A percentile compares a stretch with the other conserved stretches of the same genome.
Evolutionary conservation across 2,797 vertebrate species (phyloP).

Genomic region (Schizothorax lantsangensis): DNA sequence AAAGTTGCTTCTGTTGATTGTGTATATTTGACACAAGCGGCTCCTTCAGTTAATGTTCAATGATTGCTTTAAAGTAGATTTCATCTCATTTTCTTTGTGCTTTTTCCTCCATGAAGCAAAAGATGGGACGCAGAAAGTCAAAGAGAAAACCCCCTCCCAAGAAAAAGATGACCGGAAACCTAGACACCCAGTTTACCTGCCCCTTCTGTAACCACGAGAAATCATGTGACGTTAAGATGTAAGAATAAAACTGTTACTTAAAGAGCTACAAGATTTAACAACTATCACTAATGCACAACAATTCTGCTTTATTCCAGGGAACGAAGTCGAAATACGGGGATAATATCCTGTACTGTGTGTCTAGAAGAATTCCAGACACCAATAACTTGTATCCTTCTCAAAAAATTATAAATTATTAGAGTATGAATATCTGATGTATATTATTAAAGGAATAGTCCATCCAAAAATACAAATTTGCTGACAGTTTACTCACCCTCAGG

Average conservation of each 20-base stretch:
- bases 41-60: background rate
- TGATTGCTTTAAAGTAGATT: background rate
- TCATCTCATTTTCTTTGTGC: background rate
- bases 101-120: background rate
- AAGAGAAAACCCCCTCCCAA: slow-evolving; percentile 93
- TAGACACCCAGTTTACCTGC: slow-evolving; percentile 93
- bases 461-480: background rate
- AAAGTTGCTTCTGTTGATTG: background rate
- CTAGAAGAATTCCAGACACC: slow-evolving; percentile 96
- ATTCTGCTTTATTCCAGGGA: slow-evolving; percentile 78
- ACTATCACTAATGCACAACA: background rate
- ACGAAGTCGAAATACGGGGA: slow-evolving; percentile 90
- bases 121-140: slow-evolving; percentile 91
- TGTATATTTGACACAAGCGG: background rate
- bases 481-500: background rate
- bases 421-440: no score
- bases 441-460: background rate
- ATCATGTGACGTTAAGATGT: slow-evolving; percentile 95
- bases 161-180: slow-evolving; percentile 91
- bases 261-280: background rate
- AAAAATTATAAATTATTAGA: no score
- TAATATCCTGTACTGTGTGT: slow-evolving; percentile 94
- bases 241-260: slow-evolving; percentile 58
- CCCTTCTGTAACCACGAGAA: slow-evolving; percentile 97
- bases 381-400: slow-evolving; percentile 93